Base-by-base conservation (phyloP, 1,140 invertebrate genomes). In the Lasioglossum albipes region DNA sequence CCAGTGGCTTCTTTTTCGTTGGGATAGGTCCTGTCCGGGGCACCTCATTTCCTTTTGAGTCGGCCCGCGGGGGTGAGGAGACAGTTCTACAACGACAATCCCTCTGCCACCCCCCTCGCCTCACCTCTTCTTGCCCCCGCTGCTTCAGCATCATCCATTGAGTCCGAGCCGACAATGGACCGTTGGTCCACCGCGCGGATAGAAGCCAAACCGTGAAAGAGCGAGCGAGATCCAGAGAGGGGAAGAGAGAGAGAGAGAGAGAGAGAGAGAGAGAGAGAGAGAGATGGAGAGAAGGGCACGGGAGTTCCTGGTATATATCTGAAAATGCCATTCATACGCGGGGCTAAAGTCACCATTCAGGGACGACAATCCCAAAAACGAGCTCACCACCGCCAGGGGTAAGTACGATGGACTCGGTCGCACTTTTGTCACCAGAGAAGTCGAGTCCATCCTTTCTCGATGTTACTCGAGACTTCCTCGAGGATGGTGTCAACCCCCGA, bases 1-100 rank as follows among this genome's bases (percentile, higher is more conserved):
- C 84, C 81, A 79, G 84, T 87, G 77, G 67, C 84, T 87, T 87
- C 85, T 86, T 87, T 86, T 77, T 80, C 72, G 70, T 87, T 87
- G 84, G 84, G 85, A 77, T 87, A 87, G 85, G 84, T 87, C 85
- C 81, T 86, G 85, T 86, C 77, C 68, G 71, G 84, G 76, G 81
- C 85, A 87, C 81, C 85, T 87, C 85, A 87, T 87, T 87, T 87
- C 85, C 85, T 87, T 87, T 87, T 79, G 84, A 87, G 81, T 59
- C 77, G 81, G 67, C 69, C 76, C 78, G 59, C 78, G 75, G 81
- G 36, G 45, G 67, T 54, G 57, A 70, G 70, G 75, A 70, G 72
- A 71, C 81, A 78, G 74, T 77, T 79, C 81, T 75, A 73, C 81
- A 69, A 82, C 69, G 81, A 87, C 84, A 86, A 86, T 80, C 72